A percentile compares a stretch with the other conserved stretches of the same genome.
Evolutionary conservation across 2,888 invertebrate genomes (phyloP).

Genomic region (Synanthedon tipuliformis): DNA sequence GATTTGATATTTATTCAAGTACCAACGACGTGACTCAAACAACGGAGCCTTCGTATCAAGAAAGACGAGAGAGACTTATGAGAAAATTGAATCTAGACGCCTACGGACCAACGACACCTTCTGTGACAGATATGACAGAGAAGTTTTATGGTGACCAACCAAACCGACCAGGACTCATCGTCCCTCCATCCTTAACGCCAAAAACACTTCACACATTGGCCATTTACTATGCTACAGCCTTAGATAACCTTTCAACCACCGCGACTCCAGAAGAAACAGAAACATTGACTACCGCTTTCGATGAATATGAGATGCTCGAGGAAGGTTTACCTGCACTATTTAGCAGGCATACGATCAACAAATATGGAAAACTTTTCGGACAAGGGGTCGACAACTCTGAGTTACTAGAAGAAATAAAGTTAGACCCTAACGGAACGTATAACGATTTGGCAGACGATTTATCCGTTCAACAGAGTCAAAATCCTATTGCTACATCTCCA

Average conservation of each 20-base stretch:
- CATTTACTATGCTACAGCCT: slow-evolving; percentile 81
- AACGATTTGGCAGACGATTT: slow-evolving; percentile 66
- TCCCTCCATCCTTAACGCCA: slow-evolving; percentile 80
- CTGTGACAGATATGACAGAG: slow-evolving; percentile 49
- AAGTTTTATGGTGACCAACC: slow-evolving; percentile 54
- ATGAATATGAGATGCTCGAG: slow-evolving; percentile 49
- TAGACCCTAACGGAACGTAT: slow-evolving; percentile 52
- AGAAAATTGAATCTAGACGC: slow-evolving; percentile 73
- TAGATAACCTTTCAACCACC: slow-evolving; percentile 68
- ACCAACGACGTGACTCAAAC: slow-evolving; percentile 28
- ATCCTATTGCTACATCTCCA: slow-evolving; percentile 71
- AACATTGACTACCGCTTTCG: slow-evolving; percentile 33
- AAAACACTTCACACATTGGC: slow-evolving; percentile 83
- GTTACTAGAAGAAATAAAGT: slow-evolving; percentile 46
- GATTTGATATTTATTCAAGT: slow-evolving; percentile 30
- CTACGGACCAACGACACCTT: slow-evolving; percentile 54
- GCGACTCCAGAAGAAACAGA: slow-evolving; percentile 32
- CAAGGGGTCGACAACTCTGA: slow-evolving; percentile 40
- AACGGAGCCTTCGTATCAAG: slow-evolving; percentile 63
- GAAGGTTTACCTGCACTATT: slow-evolving; percentile 72
- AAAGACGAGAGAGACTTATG: slow-evolving; percentile 77
- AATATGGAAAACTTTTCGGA: slow-evolving; percentile 65
- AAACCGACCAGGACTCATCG: slow-evolving; percentile 72
- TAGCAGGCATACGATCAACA: slow-evolving; percentile 75
- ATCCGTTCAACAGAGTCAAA: slow-evolving; percentile 73